phyloP scores from a whole-genome alignment of 2,797 vertebrate species.

The Parauchenoglanis punctatus region DNA sequence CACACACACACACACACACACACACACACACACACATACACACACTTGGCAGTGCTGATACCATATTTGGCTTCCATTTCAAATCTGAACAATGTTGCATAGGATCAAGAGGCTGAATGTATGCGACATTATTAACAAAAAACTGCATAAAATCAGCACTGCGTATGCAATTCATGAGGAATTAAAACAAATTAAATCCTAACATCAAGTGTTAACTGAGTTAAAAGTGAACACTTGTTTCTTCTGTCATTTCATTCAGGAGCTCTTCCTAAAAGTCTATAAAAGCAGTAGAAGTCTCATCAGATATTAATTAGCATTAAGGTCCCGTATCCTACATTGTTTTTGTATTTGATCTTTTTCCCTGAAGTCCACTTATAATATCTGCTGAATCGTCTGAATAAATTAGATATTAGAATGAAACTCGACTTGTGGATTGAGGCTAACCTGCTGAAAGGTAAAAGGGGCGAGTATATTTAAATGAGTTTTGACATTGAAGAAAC shows the following conservation, averaged over 20 bases:
- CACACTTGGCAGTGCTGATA: constrained; percentile 74
- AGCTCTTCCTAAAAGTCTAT: constrained; percentile 5
- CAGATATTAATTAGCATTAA: constrained; percentile 20
- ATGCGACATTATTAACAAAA: constrained; percentile 60
- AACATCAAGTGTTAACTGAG: constrained; percentile 7
- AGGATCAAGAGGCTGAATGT: constrained; percentile 79
- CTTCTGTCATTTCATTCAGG: background rate
- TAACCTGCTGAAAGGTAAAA: background rate
- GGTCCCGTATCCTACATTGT: background rate
- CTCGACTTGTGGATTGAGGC: background rate
- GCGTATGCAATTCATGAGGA: background rate
- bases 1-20: background rate
- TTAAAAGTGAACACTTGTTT: background rate
- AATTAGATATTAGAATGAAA: background rate
- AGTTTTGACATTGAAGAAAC: background rate
- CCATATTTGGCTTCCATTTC: constrained; percentile 75
- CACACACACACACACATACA: constrained; percentile 12
- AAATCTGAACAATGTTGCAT: constrained; percentile 88
- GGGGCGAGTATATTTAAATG: background rate
- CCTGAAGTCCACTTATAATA: constrained; percentile 13
- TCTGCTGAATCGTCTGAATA: background rate
- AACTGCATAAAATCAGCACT: constrained; percentile 23
- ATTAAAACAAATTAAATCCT: constrained; percentile 3
- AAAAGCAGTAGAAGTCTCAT: constrained; percentile 43
- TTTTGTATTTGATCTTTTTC: background rate